Percentiles rank a stretch among this genome's conserved stretches.
phyloP scores from a whole-genome alignment of 2,888 invertebrate species.

The Drosophila vallismaia region DNA sequence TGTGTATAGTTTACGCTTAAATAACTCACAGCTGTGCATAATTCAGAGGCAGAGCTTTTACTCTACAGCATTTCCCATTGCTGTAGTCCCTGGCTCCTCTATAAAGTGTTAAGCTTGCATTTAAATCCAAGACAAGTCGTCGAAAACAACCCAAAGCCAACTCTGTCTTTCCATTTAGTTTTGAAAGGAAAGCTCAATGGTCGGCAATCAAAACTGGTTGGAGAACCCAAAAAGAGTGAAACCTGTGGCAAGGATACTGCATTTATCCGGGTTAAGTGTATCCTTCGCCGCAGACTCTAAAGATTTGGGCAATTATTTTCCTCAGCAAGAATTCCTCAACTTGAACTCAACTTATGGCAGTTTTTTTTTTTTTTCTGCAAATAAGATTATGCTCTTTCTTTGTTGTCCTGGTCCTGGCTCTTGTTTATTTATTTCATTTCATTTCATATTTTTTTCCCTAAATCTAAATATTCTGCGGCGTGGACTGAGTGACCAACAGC shows the following conservation, averaged over 20 bases:
- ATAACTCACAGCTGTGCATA: slow-evolving; percentile 57
- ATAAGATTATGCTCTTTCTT: slow-evolving; percentile 14
- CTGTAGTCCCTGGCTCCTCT: neutral
- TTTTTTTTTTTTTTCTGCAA: neutral
- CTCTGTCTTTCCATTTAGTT: too few species aligned
- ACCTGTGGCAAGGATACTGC: neutral
- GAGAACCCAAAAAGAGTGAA: too few species aligned
- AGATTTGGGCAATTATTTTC: slow-evolving; percentile 21
- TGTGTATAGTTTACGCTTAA: slow-evolving; percentile 54
- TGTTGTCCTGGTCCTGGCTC: slow-evolving; percentile 2
- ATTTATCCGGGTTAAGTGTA: slow-evolving; percentile 36
- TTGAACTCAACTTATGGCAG: too few species aligned
- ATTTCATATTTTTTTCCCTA: neutral
- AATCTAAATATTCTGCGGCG: neutral
- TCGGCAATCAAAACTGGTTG: too few species aligned
- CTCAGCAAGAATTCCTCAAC: neutral
- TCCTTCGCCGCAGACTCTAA: neutral
- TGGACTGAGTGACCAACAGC: slow-evolving; percentile 18
- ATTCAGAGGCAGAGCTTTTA: slow-evolving; percentile 24
- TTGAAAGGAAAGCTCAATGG: too few species aligned
- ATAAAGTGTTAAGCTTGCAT: slow-evolving; percentile 5
- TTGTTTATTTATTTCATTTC: neutral
- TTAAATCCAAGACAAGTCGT: neutral
- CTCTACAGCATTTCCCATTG: neutral
- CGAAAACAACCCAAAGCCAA: neutral